Base-by-base conservation (phyloP, 2,888 invertebrate species). In the Nymphalis polychloros region DNA sequence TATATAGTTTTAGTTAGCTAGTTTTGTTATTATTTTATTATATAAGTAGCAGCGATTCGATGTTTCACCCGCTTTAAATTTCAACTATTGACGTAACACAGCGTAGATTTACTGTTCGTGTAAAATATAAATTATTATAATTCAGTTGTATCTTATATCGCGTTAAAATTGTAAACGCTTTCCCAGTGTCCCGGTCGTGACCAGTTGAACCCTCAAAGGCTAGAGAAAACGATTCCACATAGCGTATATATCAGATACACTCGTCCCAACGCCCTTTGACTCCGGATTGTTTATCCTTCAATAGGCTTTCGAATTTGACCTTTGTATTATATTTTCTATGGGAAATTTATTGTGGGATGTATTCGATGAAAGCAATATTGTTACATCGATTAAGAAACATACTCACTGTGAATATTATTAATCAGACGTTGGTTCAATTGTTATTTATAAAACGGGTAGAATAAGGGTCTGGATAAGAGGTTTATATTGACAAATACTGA, bases 211-310 rank as follows among this genome's bases (percentile, higher is more conserved):
- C 19, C 41, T 73, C 76, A 84, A 86, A 88, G 87, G 89, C 82
- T 87, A 88, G 86, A 83, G 88, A 87, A 85, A 87, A 66, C 27
- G 23, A 50, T 59, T 55, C 67, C 20, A 31, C 52, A 50, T 53
- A 57, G 57, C 13, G 13, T 13, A 41, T 41, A 10, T 41, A 57
- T 57, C 57, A 19, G 35, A 41, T 41, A n/a, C n/a, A 31, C 55
- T 31, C 57, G 86, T 86, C 84, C 78, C 80, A 70, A 60, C 77
- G 84, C 87, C 85, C 87, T 82, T 75, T 82, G 84, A 79, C 83
- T 72, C 64, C 59, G 31, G 49, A 47, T 69, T 68, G 64, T 67
- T 60, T 19, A 60, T 65, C 63, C 50, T 50, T 67, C 64, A 55
- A 57, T 67, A 67, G 59, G 19, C 19, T 60, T 20, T 20, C 16